These are phyloP conservation scores for Leucania comma DNA, from an alignment of 2,888 invertebrate genomes.

Conservation along the genomic window DNA sequence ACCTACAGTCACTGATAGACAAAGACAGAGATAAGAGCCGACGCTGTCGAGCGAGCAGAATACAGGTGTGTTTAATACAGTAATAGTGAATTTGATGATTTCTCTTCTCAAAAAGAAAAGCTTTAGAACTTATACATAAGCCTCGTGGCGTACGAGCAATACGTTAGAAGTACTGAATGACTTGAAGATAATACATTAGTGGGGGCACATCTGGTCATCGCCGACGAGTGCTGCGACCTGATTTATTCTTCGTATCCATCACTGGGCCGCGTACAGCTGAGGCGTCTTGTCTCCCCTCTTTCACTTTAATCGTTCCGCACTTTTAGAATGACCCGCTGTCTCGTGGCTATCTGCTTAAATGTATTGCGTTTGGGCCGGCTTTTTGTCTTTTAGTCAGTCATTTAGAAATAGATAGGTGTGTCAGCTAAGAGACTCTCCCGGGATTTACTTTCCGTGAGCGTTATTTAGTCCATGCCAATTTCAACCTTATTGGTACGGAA, in stretches of 20 bases:
- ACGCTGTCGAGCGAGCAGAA: too few species aligned
- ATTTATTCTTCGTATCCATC: constrained; percentile 89
- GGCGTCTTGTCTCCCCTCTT: constrained; percentile 81
- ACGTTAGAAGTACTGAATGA: constrained; percentile 75
- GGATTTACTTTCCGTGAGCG: background rate
- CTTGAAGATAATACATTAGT: constrained; percentile 77
- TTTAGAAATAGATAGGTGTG: constrained; percentile 37
- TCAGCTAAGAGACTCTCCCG: constrained; percentile 6
- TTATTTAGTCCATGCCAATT: constrained; percentile 11
- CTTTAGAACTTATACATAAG: constrained; percentile 3
- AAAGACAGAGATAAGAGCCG: too few species aligned
- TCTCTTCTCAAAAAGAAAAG: too few species aligned
- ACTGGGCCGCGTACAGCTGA: constrained; percentile 81
- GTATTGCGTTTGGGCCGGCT: constrained; percentile 45
- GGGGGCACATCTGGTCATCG: constrained; percentile 82
- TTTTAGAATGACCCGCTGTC: constrained; percentile 76
- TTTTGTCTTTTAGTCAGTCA: constrained; percentile 32
- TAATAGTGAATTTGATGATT: too few species aligned
- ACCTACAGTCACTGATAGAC: too few species aligned
- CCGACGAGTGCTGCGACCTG: constrained; percentile 82
- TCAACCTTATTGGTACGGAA: background rate
- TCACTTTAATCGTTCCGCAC: constrained; percentile 76
- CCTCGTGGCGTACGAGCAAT: constrained; percentile 58
- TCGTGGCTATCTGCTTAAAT: constrained; percentile 63
- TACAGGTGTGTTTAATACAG: too few species aligned